A percentile compares a stretch with the other conserved stretches of the same genome.
These are phyloP conservation scores for Macroramphosus scolopax DNA, from an alignment of 2,797 vertebrate species.

Conservation along the genomic window DNA sequence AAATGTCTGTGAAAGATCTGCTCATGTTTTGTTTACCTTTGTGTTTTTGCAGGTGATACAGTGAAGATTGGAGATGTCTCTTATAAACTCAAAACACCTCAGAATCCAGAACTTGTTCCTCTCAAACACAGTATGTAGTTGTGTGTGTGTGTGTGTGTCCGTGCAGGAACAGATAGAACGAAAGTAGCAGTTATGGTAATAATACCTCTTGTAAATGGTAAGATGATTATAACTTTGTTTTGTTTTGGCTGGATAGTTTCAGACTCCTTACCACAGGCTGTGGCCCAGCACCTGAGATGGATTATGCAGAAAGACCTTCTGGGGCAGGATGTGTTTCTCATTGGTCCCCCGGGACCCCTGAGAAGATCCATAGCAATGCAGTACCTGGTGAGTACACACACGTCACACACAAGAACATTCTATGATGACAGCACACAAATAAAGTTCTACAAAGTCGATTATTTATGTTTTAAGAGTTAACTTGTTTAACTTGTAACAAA, in stretches of 20 bases:
- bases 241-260: conserved; percentile 71
- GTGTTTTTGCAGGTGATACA: conserved; percentile 82
- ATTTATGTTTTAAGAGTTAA: too few relatives aligned
- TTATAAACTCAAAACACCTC: conserved; percentile 86
- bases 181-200: too few relatives aligned
- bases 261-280: conserved; percentile 83
- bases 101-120: conserved; percentile 93
- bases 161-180: too few relatives aligned
- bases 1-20: too few relatives aligned
- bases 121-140: conserved; percentile 88
- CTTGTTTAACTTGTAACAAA: too few relatives aligned
- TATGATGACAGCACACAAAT: not conserved
- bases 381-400: conserved; percentile 84
- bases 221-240: not conserved
- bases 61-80: conserved; percentile 91
- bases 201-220: not conserved
- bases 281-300: conserved; percentile 92
- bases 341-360: conserved; percentile 94
- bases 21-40: too few relatives aligned
- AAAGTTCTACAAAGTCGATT: too few relatives aligned
- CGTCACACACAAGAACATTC: not conserved
- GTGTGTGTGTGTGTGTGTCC: not conserved
- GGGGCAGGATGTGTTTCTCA: conserved; percentile 96
- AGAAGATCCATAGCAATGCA: conserved; percentile 95
- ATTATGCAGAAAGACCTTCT: conserved; percentile 98